Evolutionary conservation across 2,797 vertebrate genomes (phyloP).

Genomic region (Enteromius paludinosus): DNA sequence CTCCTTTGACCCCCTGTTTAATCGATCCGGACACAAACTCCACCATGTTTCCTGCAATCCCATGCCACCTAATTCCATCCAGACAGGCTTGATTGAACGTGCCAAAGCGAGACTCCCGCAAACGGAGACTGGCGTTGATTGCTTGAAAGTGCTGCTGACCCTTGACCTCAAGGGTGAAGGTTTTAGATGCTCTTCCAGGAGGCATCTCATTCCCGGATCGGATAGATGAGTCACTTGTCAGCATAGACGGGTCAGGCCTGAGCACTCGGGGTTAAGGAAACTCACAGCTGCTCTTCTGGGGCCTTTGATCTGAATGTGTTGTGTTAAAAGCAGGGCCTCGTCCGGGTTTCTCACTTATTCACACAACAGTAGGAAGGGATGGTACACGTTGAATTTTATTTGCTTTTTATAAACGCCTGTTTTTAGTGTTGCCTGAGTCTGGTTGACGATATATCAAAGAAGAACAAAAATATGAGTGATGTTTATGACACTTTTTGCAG

Average conservation of each 20-base stretch:
- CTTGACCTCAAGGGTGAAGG: conserved; percentile 75
- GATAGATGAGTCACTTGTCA: conserved; percentile 50
- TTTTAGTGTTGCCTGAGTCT: conserved; percentile 58
- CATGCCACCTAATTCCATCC: conserved; percentile 46
- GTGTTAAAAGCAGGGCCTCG: conserved; percentile 43
- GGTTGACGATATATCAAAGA: conserved; percentile 55
- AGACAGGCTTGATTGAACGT: conserved; percentile 62
- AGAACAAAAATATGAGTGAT: conserved; percentile 52
- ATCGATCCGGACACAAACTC: conserved; percentile 51
- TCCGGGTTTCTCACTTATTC: conserved; percentile 38
- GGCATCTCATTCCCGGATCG: conserved; percentile 46
- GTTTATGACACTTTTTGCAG: conserved; percentile 54
- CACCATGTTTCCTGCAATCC: conserved; percentile 51
- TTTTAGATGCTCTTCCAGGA: conserved; percentile 52
- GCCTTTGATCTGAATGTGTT: conserved; percentile 59
- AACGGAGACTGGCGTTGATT: conserved; percentile 79
- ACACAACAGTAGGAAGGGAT: conserved; percentile 36
- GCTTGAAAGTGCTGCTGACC: conserved; percentile 70
- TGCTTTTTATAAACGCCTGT: conserved; percentile 50
- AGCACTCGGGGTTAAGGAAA: conserved; percentile 56
- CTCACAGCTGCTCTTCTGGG: conserved; percentile 58
- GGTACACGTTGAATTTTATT: conserved; percentile 30
- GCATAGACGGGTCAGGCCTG: conserved; percentile 47
- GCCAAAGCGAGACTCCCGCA: conserved; percentile 67
- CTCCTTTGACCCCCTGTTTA: conserved; percentile 38